These are phyloP conservation scores for Stichodactyla helianthus DNA, from an alignment of 64 coral and sea anemone genomes.

Conservation along the genomic window DNA sequence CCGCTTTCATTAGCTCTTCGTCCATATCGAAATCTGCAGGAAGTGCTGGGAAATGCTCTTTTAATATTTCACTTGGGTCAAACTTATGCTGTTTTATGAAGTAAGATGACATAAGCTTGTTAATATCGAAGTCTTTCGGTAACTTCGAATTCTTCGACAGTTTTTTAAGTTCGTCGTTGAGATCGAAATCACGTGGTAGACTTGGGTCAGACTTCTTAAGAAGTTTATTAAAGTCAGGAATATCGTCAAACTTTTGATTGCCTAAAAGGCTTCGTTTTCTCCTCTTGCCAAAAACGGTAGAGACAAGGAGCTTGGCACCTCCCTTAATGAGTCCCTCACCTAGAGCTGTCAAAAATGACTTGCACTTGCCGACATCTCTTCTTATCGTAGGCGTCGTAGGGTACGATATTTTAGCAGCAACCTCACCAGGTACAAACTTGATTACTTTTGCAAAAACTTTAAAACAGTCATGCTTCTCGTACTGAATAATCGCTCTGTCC, in stretches of 20 bases:
- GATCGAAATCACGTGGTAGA: neutral
- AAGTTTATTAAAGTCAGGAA: slow-evolving; percentile 7
- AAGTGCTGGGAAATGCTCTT: neutral
- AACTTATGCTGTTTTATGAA: neutral
- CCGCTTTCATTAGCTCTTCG: neutral
- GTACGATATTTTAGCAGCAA: neutral
- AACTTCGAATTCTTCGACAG: neutral
- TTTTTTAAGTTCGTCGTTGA: neutral
- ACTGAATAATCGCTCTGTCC: neutral
- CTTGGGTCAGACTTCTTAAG: neutral
- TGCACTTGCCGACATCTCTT: slow-evolving; percentile 12
- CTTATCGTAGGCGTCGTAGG: neutral
- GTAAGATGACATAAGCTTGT: neutral
- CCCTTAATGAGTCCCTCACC: neutral
- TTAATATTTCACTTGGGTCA: neutral
- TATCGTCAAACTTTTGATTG: neutral
- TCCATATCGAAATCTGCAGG: neutral
- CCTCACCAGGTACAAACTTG: neutral
- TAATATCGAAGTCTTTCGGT: slow-evolving; percentile 15
- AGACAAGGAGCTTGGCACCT: neutral
- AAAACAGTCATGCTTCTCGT: neutral
- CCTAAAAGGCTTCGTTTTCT: neutral
- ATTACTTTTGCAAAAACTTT: neutral
- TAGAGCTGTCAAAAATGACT: neutral
- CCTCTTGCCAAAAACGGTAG: neutral